A percentile compares a stretch with the other conserved stretches of the same genome.
Evolutionary conservation across 2,113 vertebrate genomes (phyloP).

Genomic region (Hipposideros armiger): DNA sequence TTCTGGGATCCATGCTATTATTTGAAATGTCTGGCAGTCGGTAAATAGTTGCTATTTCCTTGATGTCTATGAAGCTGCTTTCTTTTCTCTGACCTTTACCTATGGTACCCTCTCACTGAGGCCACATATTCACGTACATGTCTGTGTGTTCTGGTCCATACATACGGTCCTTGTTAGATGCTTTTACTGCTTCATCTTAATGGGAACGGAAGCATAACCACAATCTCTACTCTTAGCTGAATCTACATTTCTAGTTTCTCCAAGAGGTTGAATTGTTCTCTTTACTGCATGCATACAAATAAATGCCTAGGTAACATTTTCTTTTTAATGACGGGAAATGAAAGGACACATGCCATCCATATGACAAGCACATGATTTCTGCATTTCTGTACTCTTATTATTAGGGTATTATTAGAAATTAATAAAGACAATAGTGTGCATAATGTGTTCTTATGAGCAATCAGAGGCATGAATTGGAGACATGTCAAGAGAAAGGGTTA

Average conservation of each 20-base stretch:
- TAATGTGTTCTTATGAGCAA: slow-evolving; percentile 24
- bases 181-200: background rate
- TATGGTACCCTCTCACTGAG: background rate
- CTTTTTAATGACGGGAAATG: slow-evolving; percentile 44
- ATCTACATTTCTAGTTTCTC: slow-evolving; percentile 15
- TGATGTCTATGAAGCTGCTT: slow-evolving; percentile 69
- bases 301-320: slow-evolving; percentile 20
- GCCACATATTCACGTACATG: background rate
- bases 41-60: slow-evolving; percentile 68
- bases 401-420: slow-evolving; percentile 45
- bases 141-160: background rate
- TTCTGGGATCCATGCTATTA: slow-evolving; percentile 60
- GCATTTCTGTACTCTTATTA: slow-evolving; percentile 2
- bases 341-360: slow-evolving; percentile 66
- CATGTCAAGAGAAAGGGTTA: background rate
- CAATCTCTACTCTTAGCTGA: background rate
- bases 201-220: background rate
- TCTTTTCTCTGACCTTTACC: slow-evolving; percentile 70
- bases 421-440: slow-evolving; percentile 5
- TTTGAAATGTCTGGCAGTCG: slow-evolving; percentile 70
- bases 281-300: slow-evolving; percentile 46
- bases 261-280: slow-evolving; percentile 63
- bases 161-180: background rate
- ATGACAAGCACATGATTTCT: slow-evolving; percentile 40
- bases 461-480: background rate